Evolutionary conservation across 2,797 vertebrate species (phyloP), one percentile per base, ranked within the genome.

Genomic region (Esox masquinongy): DNA sequence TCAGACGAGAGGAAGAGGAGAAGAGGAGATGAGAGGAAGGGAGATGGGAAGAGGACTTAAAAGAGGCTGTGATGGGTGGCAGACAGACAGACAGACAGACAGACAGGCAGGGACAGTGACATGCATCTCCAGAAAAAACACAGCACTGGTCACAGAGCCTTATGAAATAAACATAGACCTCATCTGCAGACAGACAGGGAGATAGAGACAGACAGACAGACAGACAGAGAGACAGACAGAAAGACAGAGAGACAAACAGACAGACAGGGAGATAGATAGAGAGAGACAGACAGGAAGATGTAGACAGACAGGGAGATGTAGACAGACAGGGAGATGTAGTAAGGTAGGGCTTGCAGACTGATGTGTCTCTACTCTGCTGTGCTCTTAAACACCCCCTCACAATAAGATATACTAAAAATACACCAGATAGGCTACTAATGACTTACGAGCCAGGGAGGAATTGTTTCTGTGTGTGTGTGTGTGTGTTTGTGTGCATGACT

Each of bases 101-200:
- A 90, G 88, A 81, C 88, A 85, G 79, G 29, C 72, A 82, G 85
- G 24, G 63, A 76, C 86, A 87, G 84, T 80, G 83, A 74, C 76
- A 81, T 70, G 68, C 83, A 84, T 92, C 88, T 84, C 85, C 85
- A 88, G 88, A 93, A 92, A 91, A 91, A 89, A 90, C 85, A 84
- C 85, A 90, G 86, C 89, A 85, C 80, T 51, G 50, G 50, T 51
- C 50, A 51, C 50, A 51, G 50, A 84, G 89, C 86, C 86, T 90
- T 90, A 92, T 92, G 89, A 93, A 92, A 93, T 93, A 93, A 91
- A 93, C 91, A 93, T 91, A 83, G 82, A 84, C 87, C 89, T 89
- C 88, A 89, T 88, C 81, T 83, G 90, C 86, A 92, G 89, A 88
- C 84, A 83, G 82, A 91, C 78, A 89, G 83, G 88, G 79, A 68